Base-by-base conservation (phyloP, 1,140 invertebrate species). In the Drosophila obscura region DNA sequence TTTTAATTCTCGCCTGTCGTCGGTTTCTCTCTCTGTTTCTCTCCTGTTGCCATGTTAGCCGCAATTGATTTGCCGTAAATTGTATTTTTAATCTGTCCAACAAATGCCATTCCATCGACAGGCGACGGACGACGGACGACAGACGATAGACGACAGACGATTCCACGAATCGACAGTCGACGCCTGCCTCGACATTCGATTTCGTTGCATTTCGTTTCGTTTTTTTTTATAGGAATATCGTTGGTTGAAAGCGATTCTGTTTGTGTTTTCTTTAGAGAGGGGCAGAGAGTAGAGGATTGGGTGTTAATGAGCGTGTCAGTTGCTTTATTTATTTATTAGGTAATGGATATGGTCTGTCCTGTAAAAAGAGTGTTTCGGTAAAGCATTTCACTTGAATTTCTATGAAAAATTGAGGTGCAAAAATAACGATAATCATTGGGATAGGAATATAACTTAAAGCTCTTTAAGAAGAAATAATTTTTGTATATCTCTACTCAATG, bases 41-140 rank as follows among this genome's bases (percentile, higher is more conserved):
- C 9, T 45, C 35, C 49, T 52, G 78, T 78, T 66, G 82, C 55
- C 69, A 75, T 82, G 82, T 81, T 87, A 82, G 78, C 68, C 82
- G 59, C 82, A 87, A 82, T 87, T 87, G 82, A 85, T 87, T 85
- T 85, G 66, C 69, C 69, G 69, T 85, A 85, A 85, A 87, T 87
- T 87, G 82, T 85, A 85, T 82, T 85, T 85, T 85, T 85, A 85
- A 85, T 87, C 82, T 87, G 74, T 75, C 50, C 60, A 77, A 84
- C 77, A 81, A 75, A 78, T 66, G 57, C 56, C 35, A 39, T 13
- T 13, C 35, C 11, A 2, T 60, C 53, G 57, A 46, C 55, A 57
- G 26, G 16, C 57, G 19, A 63, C 53, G 58, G 35, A 11, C 28
- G 8, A 31, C 2, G 4, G 22, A 9, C 35, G 35, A 63, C 53